phyloP scores from a whole-genome alignment of 37 sponge, comb jelly and placozoan genomes.

The Cliona cf. orientalis region DNA sequence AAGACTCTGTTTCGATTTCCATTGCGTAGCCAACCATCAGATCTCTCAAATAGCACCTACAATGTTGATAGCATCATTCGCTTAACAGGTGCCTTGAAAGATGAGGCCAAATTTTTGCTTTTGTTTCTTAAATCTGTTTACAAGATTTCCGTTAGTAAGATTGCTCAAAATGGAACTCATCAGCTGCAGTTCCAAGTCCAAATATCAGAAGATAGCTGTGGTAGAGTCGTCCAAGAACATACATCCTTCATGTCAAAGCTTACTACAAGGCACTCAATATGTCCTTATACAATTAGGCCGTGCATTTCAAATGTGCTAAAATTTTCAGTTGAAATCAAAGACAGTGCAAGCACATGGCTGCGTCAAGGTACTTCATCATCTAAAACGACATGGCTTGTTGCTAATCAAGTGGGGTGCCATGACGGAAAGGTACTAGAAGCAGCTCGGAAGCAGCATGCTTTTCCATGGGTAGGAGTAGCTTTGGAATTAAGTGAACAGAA shows the following conservation, averaged over 20 bases:
- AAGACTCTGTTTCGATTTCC: conserved; percentile 85
- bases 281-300: not conserved
- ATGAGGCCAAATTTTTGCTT: conserved; percentile 53
- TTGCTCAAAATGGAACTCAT: not conserved
- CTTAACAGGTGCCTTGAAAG: conserved; percentile 33
- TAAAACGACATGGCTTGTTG: conserved; percentile 30
- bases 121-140: conserved; percentile 61
- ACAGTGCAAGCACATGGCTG: not conserved
- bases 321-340: conserved; percentile 6
- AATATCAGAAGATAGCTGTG: not conserved
- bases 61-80: conserved; percentile 17
- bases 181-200: not conserved
- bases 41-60: conserved; percentile 45
- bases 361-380: not conserved
- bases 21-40: conserved; percentile 44
- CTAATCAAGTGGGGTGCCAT: conserved; percentile 17
- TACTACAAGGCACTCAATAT: not conserved
- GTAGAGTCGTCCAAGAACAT: not conserved
- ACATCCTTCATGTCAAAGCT: conserved; percentile 6
- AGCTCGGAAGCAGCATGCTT: conserved; percentile 24
- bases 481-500: conserved; percentile 8
- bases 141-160: conserved; percentile 35
- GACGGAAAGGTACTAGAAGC: conserved; percentile 2
- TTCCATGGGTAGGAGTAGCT: conserved; percentile 59
- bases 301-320: not conserved